Conservation (phyloP, 2,888 invertebrate species). For the Pachliopta kotzebuea region DNA sequence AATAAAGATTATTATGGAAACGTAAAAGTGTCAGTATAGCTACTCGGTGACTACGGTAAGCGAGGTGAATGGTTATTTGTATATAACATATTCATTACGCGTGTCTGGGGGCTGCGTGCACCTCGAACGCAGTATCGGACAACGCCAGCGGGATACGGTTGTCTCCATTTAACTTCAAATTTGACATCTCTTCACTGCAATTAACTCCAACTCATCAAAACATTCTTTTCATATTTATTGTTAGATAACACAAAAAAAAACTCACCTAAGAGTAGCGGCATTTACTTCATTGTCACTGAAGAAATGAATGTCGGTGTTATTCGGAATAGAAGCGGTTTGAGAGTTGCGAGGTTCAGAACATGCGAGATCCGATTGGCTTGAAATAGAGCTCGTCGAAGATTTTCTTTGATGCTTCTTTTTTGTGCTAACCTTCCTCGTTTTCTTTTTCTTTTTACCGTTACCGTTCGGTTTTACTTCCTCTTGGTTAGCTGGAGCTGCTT, state of each 20-base stretch:
- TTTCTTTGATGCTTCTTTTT: conserved; percentile 91
- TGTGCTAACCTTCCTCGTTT: conserved; percentile 88
- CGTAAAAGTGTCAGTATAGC: neutral
- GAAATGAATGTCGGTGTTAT: conserved; percentile 82
- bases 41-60: conserved; percentile 40
- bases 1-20: neutral
- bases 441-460: conserved; percentile 86
- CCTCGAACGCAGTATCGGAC: conserved; percentile 77
- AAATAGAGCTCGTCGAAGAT: conserved; percentile 79
- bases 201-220: conserved; percentile 41
- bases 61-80: conserved; percentile 46
- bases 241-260: conserved; percentile 24
- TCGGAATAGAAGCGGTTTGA: conserved; percentile 58
- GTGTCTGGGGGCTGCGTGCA: conserved; percentile 76
- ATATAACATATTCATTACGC: conserved; percentile 61
- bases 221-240: conserved; percentile 5
- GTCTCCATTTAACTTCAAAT: conserved; percentile 73
- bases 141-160: conserved; percentile 76
- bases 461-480: conserved; percentile 79
- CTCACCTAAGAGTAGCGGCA: conserved; percentile 81
- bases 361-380: conserved; percentile 77
- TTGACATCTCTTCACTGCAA: conserved; percentile 79
- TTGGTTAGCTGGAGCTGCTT: conserved; percentile 50
- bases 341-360: conserved; percentile 65
- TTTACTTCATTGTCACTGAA: conserved; percentile 96